These are phyloP conservation scores for Pachycephus smyrnensis DNA, from an alignment of 2,888 invertebrate genomes.

Conservation along the genomic window DNA sequence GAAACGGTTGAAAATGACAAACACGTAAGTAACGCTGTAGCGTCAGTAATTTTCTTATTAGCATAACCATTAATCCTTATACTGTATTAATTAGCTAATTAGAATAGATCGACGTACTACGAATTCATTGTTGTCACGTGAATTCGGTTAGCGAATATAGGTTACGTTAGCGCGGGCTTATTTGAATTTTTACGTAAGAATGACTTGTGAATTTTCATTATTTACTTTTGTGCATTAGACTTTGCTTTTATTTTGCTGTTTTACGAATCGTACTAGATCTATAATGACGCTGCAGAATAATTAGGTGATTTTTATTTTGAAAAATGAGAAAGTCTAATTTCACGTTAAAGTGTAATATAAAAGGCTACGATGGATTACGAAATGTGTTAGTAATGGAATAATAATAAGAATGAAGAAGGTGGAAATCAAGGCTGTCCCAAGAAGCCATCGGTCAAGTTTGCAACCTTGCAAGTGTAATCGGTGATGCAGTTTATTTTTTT, in stretches of 20 bases:
- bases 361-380: not conserved
- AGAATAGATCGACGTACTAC: not conserved
- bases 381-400: not conserved
- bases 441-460: slow-evolving; percentile 42
- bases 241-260: too few species aligned
- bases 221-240: too few species aligned
- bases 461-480: slow-evolving; percentile 48
- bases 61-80: not conserved
- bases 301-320: too few species aligned
- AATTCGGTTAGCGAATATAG: not conserved
- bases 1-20: not conserved
- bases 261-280: too few species aligned
- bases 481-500: slow-evolving; percentile 38
- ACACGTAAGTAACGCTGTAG: not conserved
- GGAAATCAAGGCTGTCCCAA: not conserved
- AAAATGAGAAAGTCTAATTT: too few species aligned
- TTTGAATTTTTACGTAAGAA: not conserved
- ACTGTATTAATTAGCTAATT: not conserved
- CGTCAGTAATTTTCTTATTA: not conserved
- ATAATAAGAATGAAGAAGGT: not conserved
- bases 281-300: too few species aligned
- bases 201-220: not conserved
- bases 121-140: not conserved
- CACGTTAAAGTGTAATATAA: not conserved
- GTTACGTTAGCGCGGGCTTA: not conserved